Evolutionary conservation across 2,797 vertebrate genomes (phyloP).

Genomic region (Trichosurus vulpecula): DNA sequence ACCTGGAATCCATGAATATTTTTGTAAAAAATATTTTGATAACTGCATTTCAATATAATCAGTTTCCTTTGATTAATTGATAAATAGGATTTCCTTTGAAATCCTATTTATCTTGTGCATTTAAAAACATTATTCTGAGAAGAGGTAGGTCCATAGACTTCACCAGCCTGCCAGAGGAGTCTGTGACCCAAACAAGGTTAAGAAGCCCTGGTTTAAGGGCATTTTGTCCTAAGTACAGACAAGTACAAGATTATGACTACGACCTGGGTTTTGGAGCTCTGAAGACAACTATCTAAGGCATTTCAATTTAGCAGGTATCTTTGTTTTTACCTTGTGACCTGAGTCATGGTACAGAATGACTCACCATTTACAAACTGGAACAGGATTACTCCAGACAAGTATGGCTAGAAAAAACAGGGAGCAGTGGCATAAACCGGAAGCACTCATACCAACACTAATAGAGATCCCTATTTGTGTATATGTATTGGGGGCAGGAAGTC

Average conservation of each 20-base stretch:
- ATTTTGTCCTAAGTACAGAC: not conserved
- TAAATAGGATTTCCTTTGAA: not conserved
- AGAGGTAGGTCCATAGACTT: not conserved
- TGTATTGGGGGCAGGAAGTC: no score
- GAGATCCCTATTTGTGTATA: not conserved
- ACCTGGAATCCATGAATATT: not conserved
- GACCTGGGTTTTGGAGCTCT: not conserved
- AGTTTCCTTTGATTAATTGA: not conserved
- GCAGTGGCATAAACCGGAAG: not conserved
- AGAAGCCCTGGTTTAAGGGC: not conserved
- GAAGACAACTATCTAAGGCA: not conserved
- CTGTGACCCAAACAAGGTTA: not conserved
- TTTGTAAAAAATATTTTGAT: not conserved
- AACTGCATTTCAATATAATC: not conserved
- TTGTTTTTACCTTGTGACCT: not conserved
- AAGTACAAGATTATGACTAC: not conserved
- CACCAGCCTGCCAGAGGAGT: not conserved
- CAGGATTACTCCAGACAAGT: not conserved
- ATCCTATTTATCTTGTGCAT: not conserved
- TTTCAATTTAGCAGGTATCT: not conserved
- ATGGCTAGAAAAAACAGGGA: not conserved
- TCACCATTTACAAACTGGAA: not conserved
- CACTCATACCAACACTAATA: not conserved
- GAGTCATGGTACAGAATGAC: not conserved
- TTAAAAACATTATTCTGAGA: not conserved